Evolutionary conservation across 2,888 invertebrate genomes (phyloP), one percentile per base, ranked within the genome.

Genomic region (Clistopyga incitator): DNA sequence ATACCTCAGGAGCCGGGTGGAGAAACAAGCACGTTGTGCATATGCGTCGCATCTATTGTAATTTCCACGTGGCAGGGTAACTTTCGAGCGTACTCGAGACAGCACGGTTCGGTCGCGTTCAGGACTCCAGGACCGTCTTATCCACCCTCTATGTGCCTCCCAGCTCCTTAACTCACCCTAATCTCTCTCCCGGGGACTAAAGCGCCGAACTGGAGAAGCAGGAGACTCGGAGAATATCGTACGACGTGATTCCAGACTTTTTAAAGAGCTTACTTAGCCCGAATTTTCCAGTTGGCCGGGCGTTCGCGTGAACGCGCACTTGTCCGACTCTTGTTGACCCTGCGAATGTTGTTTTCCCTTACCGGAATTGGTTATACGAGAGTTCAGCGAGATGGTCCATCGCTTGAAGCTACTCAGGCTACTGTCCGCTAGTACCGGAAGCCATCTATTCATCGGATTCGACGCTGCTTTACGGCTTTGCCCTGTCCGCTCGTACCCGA

Each of bases 241-340:
- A 11, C n/a, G 76, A 75, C 84, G 42, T 84, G 65, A 75, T 81
- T 71, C 71, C 75, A 47, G 38, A 81, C 75, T 84, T 81, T 84
- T 84, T 81, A 75, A 78, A 84, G 81, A 81, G 81, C 78, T 81
- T 84, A 84, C 81, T 84, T 78, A 84, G 76, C 54, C 47, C 23
- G 70, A 70, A 81, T 84, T 81, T 81, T 84, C 84, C 81, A 70
- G 74, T 71, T 64, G 70, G 84, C 45, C 64, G 75, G 65, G 29
- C 59, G 29, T 34, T 42, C 68, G 20, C 56, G 68, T 84, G 71
- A 67, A 56, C 78, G 67, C 78, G 67, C 54, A 38, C 42, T 42
- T 50, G 18, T 38, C 34, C 70, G 20, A 18, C 47, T 38, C 56
- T 23, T 79, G n/a, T 77, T 70, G 80, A 52, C 59, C 56, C 76